Evolutionary conservation across 2,113 vertebrate species (phyloP).

Genomic region (Catharus minimus): DNA sequence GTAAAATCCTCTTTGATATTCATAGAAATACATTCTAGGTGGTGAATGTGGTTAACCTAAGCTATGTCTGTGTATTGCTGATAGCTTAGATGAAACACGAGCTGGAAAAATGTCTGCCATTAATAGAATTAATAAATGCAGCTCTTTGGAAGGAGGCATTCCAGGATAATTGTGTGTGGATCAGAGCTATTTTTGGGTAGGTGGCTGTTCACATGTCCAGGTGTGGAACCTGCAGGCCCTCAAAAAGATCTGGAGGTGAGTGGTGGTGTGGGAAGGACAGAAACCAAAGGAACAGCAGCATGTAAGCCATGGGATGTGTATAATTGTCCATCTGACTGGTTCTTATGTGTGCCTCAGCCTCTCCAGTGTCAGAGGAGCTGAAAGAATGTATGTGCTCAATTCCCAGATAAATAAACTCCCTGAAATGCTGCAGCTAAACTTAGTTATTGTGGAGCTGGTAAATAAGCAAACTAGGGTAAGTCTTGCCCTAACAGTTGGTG

Average conservation of each 20-base stretch:
- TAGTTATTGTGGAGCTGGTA: not conserved
- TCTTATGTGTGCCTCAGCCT: not conserved
- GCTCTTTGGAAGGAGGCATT: not conserved
- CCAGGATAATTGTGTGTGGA: not conserved
- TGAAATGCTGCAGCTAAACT: not conserved
- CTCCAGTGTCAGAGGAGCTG: not conserved
- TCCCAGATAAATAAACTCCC: not conserved
- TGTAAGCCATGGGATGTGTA: not conserved
- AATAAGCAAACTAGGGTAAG: not conserved
- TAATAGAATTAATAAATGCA: not conserved
- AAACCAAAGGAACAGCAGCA: not conserved
- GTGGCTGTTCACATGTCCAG: not conserved
- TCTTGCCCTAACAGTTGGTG: not conserved
- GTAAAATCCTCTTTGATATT: constrained; percentile 19
- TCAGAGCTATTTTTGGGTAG: not conserved
- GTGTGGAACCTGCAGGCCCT: not conserved
- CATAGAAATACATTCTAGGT: not conserved
- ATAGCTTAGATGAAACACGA: not conserved
- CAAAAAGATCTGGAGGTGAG: not conserved
- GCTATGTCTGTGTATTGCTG: not conserved
- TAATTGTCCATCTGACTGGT: not conserved
- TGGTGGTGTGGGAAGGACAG: not conserved
- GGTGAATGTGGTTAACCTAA: constrained; percentile 2
- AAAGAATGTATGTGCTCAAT: not conserved
- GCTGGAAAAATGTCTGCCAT: not conserved